phyloP scores from a whole-genome alignment of 2,888 invertebrate genomes.

The Dioctria rufipes region DNA sequence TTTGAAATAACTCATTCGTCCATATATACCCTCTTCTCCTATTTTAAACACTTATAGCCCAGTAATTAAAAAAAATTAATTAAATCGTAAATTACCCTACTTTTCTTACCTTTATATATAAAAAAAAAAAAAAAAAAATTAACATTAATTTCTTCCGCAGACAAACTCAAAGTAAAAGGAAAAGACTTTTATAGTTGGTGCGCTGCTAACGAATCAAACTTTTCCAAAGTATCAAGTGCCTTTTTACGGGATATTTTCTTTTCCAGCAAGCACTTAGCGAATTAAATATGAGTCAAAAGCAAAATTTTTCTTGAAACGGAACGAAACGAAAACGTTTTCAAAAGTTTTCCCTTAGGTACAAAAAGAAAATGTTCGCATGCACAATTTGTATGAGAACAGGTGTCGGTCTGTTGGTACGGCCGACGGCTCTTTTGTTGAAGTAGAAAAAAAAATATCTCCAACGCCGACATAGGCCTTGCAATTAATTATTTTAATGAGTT shows the following conservation, averaged over 20 bases:
- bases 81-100: no score
- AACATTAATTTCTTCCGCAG: no score
- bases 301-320: background rate
- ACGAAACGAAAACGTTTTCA: no score
- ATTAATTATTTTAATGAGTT: constrained; percentile 4
- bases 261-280: background rate
- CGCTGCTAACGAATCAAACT: background rate
- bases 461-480: background rate
- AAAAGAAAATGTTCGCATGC: background rate
- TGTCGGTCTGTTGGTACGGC: background rate
- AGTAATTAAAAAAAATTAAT: no score
- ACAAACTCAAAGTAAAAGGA: no score
- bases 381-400: background rate
- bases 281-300: background rate
- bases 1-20: no score
- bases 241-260: background rate
- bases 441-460: no score
- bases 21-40: no score
- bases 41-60: no score
- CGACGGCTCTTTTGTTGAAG: background rate
- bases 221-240: background rate
- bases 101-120: no score
- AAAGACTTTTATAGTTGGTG: background rate
- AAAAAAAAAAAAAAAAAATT: no score
- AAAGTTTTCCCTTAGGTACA: background rate